These are phyloP conservation scores for Reinhardtius hippoglossoides DNA, from an alignment of 2,113 vertebrate species.

Conservation along the genomic window DNA sequence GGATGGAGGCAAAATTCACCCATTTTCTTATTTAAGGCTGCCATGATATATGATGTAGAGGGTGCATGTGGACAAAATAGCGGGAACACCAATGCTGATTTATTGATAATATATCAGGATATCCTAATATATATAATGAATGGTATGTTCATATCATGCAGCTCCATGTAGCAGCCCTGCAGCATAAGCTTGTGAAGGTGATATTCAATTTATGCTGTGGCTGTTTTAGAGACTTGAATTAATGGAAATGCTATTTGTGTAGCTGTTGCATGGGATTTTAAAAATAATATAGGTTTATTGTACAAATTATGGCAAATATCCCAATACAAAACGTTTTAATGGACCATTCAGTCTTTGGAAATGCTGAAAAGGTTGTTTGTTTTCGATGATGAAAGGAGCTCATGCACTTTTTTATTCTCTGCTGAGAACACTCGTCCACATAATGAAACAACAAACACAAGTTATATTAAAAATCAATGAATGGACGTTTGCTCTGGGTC, in stretches of 20 bases:
- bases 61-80: not conserved
- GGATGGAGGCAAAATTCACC: not conserved
- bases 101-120: too few species aligned
- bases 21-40: too few species aligned
- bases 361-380: conserved; percentile 16
- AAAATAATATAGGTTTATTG: not conserved
- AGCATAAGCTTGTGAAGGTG: not conserved
- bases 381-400: conserved; percentile 27
- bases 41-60: not conserved
- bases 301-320: not conserved
- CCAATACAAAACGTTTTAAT: not conserved
- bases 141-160: not conserved
- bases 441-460: not conserved
- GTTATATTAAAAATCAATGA: conserved; percentile 1
- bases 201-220: not conserved
- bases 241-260: not conserved
- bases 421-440: not conserved
- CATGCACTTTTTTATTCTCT: not conserved
- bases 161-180: not conserved
- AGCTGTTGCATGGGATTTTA: not conserved
- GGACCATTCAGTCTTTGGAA: not conserved
- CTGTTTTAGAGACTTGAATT: not conserved
- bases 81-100: too few species aligned
- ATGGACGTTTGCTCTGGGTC: conserved; percentile 12
- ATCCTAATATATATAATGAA: too few species aligned